A percentile compares a stretch with the other conserved stretches of the same genome.
Evolutionary conservation across 2,113 vertebrate species (phyloP).

Genomic region (Apeltes quadracus): DNA sequence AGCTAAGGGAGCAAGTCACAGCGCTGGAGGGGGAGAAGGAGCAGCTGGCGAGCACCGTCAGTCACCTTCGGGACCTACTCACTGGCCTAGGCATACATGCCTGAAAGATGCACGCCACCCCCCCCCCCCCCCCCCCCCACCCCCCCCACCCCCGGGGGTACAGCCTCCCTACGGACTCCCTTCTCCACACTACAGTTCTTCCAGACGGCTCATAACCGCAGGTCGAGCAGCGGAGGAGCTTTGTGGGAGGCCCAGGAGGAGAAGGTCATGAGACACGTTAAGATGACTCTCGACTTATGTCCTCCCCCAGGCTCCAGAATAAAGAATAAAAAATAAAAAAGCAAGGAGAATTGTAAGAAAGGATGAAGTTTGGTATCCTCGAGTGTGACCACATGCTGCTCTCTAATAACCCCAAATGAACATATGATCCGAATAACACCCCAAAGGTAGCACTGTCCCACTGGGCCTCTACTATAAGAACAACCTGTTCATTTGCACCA

Average conservation of each 20-base stretch:
- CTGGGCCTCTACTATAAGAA: constrained; percentile 25
- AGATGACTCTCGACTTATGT: constrained; percentile 4
- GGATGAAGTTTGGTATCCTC: neutral
- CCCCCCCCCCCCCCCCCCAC: no score
- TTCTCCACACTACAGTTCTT: constrained; percentile 22
- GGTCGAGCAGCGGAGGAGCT: neutral
- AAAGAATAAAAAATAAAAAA: constrained; percentile 19
- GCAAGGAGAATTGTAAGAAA: neutral
- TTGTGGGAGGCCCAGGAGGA: neutral
- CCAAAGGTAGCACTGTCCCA: constrained; percentile 55
- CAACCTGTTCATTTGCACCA: constrained; percentile 47
- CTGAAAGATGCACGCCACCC: constrained; percentile 30
- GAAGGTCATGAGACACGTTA: neutral
- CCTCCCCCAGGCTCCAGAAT: constrained; percentile 9
- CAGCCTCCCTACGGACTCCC: constrained; percentile 37
- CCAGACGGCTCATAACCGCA: constrained; percentile 35
- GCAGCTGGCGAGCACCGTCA: constrained; percentile 80
- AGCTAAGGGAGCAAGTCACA: constrained; percentile 82
- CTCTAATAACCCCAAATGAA: constrained; percentile 22
- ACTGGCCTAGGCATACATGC: constrained; percentile 48
- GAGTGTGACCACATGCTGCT: neutral
- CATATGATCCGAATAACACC: constrained; percentile 30
- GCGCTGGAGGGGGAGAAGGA: constrained; percentile 85
- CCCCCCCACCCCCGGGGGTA: no score
- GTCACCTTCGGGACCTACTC: constrained; percentile 76